These are phyloP conservation scores for Aegotheles bennettii DNA, from an alignment of 2,113 vertebrate genomes.

Conservation along the genomic window DNA sequence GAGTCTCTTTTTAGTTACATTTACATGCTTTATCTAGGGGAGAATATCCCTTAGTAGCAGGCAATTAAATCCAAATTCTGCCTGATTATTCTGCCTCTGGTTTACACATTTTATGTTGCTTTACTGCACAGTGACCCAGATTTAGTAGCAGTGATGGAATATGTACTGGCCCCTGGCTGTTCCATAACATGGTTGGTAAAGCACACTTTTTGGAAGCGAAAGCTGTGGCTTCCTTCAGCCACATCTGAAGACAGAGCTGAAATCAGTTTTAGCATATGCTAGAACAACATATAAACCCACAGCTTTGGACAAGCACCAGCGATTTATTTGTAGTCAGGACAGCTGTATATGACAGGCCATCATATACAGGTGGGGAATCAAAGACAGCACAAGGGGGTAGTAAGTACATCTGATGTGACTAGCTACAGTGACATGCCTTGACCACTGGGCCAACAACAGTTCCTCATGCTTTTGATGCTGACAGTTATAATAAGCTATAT, in stretches of 20 bases:
- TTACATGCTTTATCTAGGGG: neutral
- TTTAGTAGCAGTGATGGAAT: neutral
- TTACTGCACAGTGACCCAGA: neutral
- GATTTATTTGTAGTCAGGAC: neutral
- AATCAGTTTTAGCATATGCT: neutral
- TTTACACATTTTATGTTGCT: neutral
- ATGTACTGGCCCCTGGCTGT: neutral
- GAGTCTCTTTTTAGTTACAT: neutral
- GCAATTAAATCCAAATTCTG: neutral
- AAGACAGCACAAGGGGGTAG: neutral
- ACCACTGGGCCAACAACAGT: neutral
- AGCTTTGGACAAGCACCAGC: neutral
- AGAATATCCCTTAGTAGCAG: neutral
- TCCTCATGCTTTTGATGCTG: neutral
- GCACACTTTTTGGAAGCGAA: neutral
- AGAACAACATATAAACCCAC: neutral
- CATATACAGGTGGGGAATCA: accelerated
- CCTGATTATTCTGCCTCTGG: neutral
- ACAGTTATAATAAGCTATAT: neutral
- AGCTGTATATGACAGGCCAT: neutral
- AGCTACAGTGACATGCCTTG: accelerated
- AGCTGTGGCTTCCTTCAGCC: neutral
- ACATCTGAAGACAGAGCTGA: neutral
- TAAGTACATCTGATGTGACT: neutral
- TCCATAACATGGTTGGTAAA: neutral